Conservation (phyloP, 2,113 vertebrate species). For the Dasyornis broadbenti region DNA sequence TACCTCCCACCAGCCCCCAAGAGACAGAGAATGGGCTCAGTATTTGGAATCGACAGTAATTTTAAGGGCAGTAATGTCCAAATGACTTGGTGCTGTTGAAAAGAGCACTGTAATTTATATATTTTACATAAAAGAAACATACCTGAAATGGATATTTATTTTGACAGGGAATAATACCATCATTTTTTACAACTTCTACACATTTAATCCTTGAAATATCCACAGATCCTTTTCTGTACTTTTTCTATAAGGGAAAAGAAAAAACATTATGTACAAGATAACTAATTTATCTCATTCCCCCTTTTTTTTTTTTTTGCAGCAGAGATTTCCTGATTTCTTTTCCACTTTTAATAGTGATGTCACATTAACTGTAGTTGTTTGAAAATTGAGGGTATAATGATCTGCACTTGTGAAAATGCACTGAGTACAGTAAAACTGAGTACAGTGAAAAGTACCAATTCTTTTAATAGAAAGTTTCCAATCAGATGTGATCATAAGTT, state of each 20-base stretch:
- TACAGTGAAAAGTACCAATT: background rate
- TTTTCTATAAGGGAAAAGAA: constrained; percentile 76
- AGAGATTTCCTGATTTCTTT: background rate
- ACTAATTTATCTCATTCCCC: background rate
- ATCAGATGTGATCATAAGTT: background rate
- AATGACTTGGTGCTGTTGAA: background rate
- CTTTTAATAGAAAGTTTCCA: background rate
- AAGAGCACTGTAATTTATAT: background rate
- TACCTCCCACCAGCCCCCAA: background rate
- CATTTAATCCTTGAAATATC: constrained; percentile 88
- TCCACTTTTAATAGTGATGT: background rate
- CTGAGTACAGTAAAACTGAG: background rate
- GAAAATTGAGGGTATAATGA: background rate
- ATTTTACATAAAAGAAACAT: background rate
- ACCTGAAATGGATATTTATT: constrained; percentile 98
- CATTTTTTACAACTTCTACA: constrained; percentile 90
- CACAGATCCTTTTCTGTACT: constrained; percentile 84
- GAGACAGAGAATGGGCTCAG: background rate
- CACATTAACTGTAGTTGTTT: background rate
- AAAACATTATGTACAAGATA: background rate
- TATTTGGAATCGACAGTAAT: background rate
- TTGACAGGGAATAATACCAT: constrained; percentile 84
- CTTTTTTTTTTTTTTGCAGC: background rate
- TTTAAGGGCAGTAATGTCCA: background rate
- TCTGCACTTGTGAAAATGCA: background rate